Evolutionary conservation across 2,888 invertebrate species (phyloP).

Genomic region (Brachypalpus laphriformis): DNA sequence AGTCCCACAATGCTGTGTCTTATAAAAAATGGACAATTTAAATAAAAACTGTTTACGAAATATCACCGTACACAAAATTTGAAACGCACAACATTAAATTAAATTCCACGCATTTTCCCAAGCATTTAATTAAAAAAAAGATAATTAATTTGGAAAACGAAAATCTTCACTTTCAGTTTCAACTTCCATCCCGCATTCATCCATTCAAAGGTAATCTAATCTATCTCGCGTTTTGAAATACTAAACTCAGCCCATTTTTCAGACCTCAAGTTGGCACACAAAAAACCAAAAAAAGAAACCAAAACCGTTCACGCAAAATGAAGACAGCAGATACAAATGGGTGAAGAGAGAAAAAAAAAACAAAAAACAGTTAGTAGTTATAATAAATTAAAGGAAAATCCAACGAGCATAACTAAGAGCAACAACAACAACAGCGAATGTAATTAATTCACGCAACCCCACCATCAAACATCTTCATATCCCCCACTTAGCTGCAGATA

Average conservation of each 20-base stretch:
- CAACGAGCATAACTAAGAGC: conserved; percentile 27
- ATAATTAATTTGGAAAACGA: conserved; percentile 18
- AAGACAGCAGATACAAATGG: not conserved
- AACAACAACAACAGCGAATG: conserved; percentile 9
- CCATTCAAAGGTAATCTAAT: conserved; percentile 6
- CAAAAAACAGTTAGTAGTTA: conserved; percentile 26
- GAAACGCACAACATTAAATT: not conserved
- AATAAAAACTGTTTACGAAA: not conserved
- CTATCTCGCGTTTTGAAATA: conserved; percentile 15
- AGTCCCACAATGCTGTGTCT: not conserved
- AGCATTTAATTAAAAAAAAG: conserved; percentile 41
- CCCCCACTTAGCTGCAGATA: not conserved
- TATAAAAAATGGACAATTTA: conserved; percentile 4
- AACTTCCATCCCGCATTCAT: not conserved
- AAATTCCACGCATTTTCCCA: not conserved
- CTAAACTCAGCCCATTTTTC: conserved; percentile 19
- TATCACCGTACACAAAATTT: not conserved
- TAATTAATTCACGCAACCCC: conserved; percentile 61
- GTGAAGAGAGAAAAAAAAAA: not conserved
- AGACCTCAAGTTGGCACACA: conserved; percentile 9
- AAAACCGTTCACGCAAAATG: conserved; percentile 9
- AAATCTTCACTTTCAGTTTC: conserved; percentile 7
- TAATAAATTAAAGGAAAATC: conserved; percentile 37
- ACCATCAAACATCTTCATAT: no score
- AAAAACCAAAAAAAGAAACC: not conserved